These are phyloP conservation scores for Hydrolagus affinis DNA, from an alignment of 2,113 vertebrate genomes.

Conservation along the genomic window DNA sequence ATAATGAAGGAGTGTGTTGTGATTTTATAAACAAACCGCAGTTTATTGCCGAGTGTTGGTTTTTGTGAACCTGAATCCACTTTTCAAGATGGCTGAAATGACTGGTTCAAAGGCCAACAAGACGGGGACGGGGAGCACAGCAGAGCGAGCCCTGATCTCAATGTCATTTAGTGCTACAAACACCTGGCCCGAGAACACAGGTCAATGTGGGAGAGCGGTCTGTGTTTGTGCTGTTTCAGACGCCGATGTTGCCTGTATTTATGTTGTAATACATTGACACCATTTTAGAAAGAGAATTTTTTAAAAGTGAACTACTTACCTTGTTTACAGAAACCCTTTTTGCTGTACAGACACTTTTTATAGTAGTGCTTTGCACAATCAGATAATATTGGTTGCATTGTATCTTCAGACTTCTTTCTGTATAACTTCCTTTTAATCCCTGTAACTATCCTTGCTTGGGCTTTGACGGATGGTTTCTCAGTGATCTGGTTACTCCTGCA, in stretches of 20 bases:
- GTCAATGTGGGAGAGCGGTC: background rate
- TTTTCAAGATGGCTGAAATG: too few relatives aligned
- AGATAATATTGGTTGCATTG: constrained; percentile 71
- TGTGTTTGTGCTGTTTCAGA: constrained; percentile 72
- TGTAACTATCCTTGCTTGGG: constrained; percentile 73
- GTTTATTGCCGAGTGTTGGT: too few relatives aligned
- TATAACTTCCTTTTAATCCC: too few relatives aligned
- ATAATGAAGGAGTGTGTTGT: too few relatives aligned
- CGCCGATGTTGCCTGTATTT: constrained; percentile 91
- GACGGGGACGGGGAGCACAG: too few relatives aligned
- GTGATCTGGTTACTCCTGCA: constrained; percentile 65
- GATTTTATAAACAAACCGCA: too few relatives aligned
- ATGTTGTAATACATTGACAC: constrained; percentile 72
- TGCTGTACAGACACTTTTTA: constrained; percentile 94
- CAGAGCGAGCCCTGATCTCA: too few relatives aligned
- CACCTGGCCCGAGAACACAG: too few relatives aligned
- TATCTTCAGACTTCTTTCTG: constrained; percentile 69
- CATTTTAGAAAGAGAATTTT: constrained; percentile 58
- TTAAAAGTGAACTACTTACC: constrained; percentile 81
- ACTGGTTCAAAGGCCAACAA: too few relatives aligned
- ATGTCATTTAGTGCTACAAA: too few relatives aligned
- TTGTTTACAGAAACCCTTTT: constrained; percentile 94
- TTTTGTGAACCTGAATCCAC: too few relatives aligned
- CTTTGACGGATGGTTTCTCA: constrained; percentile 78
- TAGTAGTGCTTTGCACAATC: constrained; percentile 90